These are phyloP conservation scores for Drosophila serrata DNA, from an alignment of 1,140 invertebrate species.

Conservation along the genomic window DNA sequence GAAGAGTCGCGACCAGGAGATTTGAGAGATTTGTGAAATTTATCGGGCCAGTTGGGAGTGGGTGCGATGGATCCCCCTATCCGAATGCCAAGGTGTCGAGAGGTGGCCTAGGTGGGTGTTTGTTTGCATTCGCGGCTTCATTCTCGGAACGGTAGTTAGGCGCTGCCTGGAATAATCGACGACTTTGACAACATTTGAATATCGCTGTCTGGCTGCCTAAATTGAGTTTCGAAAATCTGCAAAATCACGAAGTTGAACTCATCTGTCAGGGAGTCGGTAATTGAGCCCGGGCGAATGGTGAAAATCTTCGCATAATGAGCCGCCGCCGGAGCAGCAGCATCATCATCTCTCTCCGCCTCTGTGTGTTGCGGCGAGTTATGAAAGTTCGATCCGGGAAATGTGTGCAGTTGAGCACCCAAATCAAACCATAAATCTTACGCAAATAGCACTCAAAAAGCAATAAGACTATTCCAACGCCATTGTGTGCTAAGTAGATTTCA, in stretches of 20 bases:
- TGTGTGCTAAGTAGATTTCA: conserved; percentile 85
- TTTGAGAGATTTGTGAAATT: conserved; percentile 80
- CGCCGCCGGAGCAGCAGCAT: conserved; percentile 20
- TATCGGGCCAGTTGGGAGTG: conserved; percentile 75
- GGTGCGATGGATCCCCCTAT: conserved; percentile 22
- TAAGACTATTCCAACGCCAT: conserved; percentile 81
- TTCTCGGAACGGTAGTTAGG: conserved; percentile 77
- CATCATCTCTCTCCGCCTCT: neutral
- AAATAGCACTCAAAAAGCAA: conserved; percentile 84
- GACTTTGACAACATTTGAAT: conserved; percentile 80
- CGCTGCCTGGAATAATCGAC: conserved; percentile 70
- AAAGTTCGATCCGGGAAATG: conserved; percentile 23
- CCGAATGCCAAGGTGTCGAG: conserved; percentile 33
- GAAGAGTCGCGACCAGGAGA: conserved; percentile 65
- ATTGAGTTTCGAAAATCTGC: conserved; percentile 74
- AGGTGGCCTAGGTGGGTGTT: conserved; percentile 43
- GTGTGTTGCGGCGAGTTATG: conserved; percentile 30
- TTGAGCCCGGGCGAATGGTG: conserved; percentile 55
- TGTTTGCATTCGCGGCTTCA: conserved; percentile 38
- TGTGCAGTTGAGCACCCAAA: conserved; percentile 34
- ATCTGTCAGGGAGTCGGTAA: conserved; percentile 75
- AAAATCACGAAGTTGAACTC: conserved; percentile 77
- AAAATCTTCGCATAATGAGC: conserved; percentile 63
- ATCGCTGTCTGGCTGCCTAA: conserved; percentile 58
- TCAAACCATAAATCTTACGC: conserved; percentile 75